Base-by-base conservation (phyloP, 1,140 invertebrate genomes). In the Scaptodrosophila lebanonensis region DNA sequence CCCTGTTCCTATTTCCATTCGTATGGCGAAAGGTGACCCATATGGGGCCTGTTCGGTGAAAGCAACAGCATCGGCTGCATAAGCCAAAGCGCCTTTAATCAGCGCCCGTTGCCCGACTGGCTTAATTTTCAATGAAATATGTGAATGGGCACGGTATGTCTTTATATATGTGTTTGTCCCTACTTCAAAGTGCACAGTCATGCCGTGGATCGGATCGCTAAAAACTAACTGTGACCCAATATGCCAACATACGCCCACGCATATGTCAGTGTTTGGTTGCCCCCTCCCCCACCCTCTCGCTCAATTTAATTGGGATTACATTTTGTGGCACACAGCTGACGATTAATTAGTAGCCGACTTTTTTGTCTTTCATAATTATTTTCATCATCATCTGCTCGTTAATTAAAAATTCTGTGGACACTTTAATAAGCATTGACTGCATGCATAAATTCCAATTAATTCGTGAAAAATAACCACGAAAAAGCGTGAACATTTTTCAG, bases 161-260 rank as follows among this genome's bases (percentile, higher is more conserved):
- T 25, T 25, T 25, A 8, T 4, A 3, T 25, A 3, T 25, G 22
- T 4, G 3, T 25, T 25, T 8, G 22, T 4, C 22, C 8, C 22
- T 8, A 25, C 49, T 30, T 17, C 47, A 67, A 77, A 72, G 53
- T 65, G 72, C 60, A 49, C 48, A 52, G 73, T 77, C 72, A 77
- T 79, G 73, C 67, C 71, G 58, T 17, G 45, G 47, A 36, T 40
- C 72, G 57, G 38, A 66, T 51, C 56, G 67, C 72, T 59, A 77
- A 65, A 73, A 77, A 73, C 73, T 77, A 77, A 79, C 67, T 51
- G 68, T 77, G 72, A 63, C 73, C 72, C 54, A 77, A 66, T 66
- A 66, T 39, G 27, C 43, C 65, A 52, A 32, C 62, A 57, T 57
- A 57, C 59, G 63, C 33, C 36, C 8, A 61, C 36, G 32, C n/a